These are phyloP conservation scores for Rhynchopsitta pachyrhyncha DNA, from an alignment of 2,113 vertebrate species.

Conservation along the genomic window DNA sequence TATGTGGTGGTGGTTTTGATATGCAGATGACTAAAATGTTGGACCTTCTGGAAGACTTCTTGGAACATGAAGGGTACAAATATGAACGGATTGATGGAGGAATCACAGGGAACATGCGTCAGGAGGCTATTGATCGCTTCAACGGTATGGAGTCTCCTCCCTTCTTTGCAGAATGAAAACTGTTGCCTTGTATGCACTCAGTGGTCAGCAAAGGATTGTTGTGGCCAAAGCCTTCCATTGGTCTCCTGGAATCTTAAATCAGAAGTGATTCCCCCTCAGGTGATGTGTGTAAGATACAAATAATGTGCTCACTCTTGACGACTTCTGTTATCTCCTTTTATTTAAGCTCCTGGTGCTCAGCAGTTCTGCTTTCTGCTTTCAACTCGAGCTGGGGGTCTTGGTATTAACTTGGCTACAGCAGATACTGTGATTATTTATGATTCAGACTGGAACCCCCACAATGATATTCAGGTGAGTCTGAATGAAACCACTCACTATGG, in stretches of 20 bases:
- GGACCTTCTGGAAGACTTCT: slow-evolving; percentile 93
- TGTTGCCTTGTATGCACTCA: neutral
- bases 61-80: slow-evolving; percentile 96
- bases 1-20: neutral
- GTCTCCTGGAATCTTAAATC: neutral
- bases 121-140: slow-evolving; percentile 97
- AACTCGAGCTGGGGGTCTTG: slow-evolving; percentile 95
- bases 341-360: slow-evolving; percentile 90
- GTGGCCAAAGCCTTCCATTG: neutral
- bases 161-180: neutral
- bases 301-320: neutral
- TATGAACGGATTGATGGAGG: slow-evolving; percentile 96
- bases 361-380: slow-evolving; percentile 98
- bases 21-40: slow-evolving; percentile 97
- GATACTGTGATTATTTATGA: slow-evolving; percentile 98
- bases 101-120: slow-evolving; percentile 94
- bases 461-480: slow-evolving; percentile 93
- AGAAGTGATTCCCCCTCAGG: neutral
- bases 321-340: neutral
- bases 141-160: slow-evolving; percentile 78
- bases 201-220: neutral
- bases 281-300: neutral
- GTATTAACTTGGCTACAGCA: slow-evolving; percentile 96
- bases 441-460: slow-evolving; percentile 99
- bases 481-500: neutral